Conservation (phyloP, 2,113 vertebrate species). For the Seriola dumerili region DNA sequence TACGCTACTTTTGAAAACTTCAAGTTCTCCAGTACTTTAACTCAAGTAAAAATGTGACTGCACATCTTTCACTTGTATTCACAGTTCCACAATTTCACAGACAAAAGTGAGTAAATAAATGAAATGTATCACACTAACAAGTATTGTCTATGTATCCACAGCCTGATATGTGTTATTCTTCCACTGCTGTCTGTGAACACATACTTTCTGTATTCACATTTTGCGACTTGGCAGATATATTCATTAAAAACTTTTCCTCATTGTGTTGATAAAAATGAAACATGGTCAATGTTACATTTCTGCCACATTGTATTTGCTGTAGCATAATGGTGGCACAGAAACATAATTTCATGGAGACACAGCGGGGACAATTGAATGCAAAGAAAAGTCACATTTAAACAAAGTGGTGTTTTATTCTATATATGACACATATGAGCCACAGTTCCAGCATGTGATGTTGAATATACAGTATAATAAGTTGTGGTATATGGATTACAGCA, state of each 20-base stretch:
- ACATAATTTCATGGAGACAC: background rate
- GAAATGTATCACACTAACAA: no score
- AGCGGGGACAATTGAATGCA: background rate
- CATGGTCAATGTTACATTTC: background rate
- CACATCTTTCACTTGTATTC: no score
- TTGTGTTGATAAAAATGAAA: background rate
- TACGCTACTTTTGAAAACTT: no score
- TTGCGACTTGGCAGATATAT: background rate
- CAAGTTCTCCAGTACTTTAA: no score
- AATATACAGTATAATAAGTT: no score
- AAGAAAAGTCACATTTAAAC: background rate
- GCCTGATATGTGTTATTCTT: background rate
- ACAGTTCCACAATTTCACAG: no score
- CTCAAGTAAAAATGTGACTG: no score
- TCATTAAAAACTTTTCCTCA: background rate
- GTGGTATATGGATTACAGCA: no score
- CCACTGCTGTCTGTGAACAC: background rate
- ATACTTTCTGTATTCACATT: background rate
- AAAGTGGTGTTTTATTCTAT: background rate
- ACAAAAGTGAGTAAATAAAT: no score
- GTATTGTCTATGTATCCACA: no score
- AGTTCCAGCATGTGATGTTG: background rate
- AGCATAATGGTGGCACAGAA: background rate
- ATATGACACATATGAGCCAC: no score
- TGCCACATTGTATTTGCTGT: background rate